phyloP scores from a whole-genome alignment of 1,140 invertebrate species.

The Bombus cullumanus region DNA sequence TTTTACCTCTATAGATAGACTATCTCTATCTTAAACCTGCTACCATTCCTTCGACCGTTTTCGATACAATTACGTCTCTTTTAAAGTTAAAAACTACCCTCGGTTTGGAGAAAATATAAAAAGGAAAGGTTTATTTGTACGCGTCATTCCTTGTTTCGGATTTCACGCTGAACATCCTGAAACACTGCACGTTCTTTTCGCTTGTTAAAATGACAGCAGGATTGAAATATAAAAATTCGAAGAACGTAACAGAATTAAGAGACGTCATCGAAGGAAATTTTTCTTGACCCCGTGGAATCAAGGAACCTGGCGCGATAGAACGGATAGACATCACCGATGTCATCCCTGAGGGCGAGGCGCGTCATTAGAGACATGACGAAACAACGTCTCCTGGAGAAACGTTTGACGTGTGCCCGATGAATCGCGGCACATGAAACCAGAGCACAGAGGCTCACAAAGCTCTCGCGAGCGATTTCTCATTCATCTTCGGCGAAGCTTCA shows the following conservation, averaged over 20 bases:
- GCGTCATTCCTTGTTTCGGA: no score
- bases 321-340: not conserved
- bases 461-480: constrained; percentile 36
- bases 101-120: no score
- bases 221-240: no score
- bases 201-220: no score
- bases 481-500: constrained; percentile 43
- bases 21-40: not conserved
- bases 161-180: no score
- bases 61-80: no score
- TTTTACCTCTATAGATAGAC: not conserved
- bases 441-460: constrained; percentile 34
- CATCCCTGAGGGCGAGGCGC: constrained; percentile 8
- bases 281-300: not conserved
- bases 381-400: constrained; percentile 13
- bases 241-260: not conserved
- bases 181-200: no score
- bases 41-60: no score
- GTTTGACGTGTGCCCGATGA: constrained; percentile 50
- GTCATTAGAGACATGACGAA: constrained; percentile 34
- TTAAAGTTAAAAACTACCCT: no score
- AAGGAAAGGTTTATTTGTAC: no score
- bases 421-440: not conserved
- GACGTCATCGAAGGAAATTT: not conserved
- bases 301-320: not conserved